Percentiles rank a stretch among this genome's conserved stretches.
Evolutionary conservation across 2,797 vertebrate genomes (phyloP).

Genomic region (Mycteria americana): DNA sequence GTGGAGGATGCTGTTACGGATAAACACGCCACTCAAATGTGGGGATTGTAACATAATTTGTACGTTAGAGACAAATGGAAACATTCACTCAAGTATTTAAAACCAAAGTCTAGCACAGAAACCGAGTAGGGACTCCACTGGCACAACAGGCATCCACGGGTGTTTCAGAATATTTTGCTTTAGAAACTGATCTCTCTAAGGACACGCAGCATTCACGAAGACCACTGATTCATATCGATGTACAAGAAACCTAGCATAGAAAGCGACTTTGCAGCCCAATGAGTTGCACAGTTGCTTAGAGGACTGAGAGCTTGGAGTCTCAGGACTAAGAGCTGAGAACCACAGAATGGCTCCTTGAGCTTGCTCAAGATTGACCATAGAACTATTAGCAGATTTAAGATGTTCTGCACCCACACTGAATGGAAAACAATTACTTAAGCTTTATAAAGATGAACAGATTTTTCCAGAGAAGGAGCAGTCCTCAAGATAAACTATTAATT

Average conservation of each 20-base stretch:
- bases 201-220: neutral
- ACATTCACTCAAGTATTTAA: neutral
- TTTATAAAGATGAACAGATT: neutral
- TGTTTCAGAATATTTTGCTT: neutral
- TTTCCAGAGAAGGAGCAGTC: neutral
- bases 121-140: neutral
- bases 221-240: neutral
- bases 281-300: neutral
- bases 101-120: neutral
- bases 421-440: neutral
- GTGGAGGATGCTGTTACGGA: neutral
- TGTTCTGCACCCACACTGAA: neutral
- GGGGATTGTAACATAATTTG: neutral
- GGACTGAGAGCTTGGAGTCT: neutral
- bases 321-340: neutral
- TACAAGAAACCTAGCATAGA: neutral
- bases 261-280: neutral
- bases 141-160: neutral
- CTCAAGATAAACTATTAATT: neutral
- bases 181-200: neutral
- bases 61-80: neutral
- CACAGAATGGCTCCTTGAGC: neutral
- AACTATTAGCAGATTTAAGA: neutral
- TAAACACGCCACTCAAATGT: accelerated
- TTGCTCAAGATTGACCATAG: neutral